Evolutionary conservation across 2,888 invertebrate species (phyloP).

Genomic region (Sepioteuthis lessoniana): DNA sequence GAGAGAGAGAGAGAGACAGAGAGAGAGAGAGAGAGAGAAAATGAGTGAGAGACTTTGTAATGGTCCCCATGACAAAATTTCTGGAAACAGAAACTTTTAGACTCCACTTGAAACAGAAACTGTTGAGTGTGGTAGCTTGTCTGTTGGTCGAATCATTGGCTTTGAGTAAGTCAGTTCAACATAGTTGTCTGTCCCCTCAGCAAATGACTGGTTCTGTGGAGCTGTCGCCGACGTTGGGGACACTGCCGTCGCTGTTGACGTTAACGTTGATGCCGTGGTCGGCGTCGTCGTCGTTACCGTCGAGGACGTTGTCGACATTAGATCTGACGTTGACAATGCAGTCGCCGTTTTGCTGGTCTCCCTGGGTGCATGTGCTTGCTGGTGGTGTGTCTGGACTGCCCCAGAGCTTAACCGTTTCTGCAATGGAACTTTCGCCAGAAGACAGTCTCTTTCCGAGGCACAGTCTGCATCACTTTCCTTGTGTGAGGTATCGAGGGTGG

Average conservation of each 20-base stretch:
- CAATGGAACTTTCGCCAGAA: background rate
- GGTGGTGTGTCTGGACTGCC: background rate
- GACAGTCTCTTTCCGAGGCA: constrained; percentile 37
- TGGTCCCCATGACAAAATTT: too few species aligned
- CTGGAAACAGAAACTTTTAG: background rate
- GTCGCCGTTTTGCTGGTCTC: background rate
- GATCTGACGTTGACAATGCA: background rate
- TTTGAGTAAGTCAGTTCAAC: background rate
- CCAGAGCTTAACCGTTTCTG: background rate
- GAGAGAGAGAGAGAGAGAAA: background rate
- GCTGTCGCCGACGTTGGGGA: background rate
- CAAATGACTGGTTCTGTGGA: background rate
- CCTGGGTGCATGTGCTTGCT: background rate
- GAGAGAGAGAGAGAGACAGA: too few species aligned
- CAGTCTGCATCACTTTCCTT: constrained; percentile 25
- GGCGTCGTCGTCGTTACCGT: background rate
- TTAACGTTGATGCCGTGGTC: background rate
- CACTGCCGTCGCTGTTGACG: background rate
- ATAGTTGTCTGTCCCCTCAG: background rate
- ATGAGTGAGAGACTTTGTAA: background rate
- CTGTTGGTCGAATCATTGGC: background rate
- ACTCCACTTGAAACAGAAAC: background rate
- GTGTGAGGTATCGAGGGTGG: background rate
- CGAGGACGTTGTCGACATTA: background rate
- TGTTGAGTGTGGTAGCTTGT: background rate